Evolutionary conservation across 1,140 invertebrate genomes (phyloP).

Genomic region (Formica exsecta): DNA sequence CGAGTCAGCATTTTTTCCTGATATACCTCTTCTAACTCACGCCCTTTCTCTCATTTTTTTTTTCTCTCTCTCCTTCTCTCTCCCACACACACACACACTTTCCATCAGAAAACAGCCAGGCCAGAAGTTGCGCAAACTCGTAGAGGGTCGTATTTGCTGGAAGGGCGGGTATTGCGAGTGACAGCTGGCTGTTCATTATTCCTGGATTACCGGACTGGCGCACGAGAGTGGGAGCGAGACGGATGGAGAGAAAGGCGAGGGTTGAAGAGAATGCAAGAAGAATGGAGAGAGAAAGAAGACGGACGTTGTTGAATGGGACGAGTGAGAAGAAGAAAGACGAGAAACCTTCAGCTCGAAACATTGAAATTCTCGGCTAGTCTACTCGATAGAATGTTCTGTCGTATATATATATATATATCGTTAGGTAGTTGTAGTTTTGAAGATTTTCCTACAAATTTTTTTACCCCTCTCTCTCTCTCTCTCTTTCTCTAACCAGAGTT

Average conservation of each 20-base stretch:
- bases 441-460: conserved; percentile 52
- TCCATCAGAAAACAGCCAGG: conserved; percentile 64
- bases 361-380: conserved; percentile 70
- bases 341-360: conserved; percentile 68
- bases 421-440: conserved; percentile 64
- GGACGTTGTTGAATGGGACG: conserved; percentile 62
- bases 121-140: conserved; percentile 79
- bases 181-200: conserved; percentile 85
- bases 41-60: not conserved
- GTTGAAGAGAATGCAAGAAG: conserved; percentile 8
- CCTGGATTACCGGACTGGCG: conserved; percentile 80
- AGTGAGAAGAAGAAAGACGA: conserved; percentile 53
- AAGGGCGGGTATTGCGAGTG: conserved; percentile 81
- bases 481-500: not conserved
- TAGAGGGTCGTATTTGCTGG: conserved; percentile 77
- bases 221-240: conserved; percentile 65
- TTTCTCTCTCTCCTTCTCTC: not conserved
- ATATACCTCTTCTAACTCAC: conserved; percentile 11
- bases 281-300: conserved; percentile 65
- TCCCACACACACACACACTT: not conserved
- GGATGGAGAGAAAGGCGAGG: conserved; percentile 47
- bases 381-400: conserved; percentile 60
- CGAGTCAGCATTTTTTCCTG: conserved; percentile 72
- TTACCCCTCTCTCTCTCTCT: not conserved
- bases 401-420: conserved; percentile 32